phyloP scores from a whole-genome alignment of 1,140 invertebrate genomes.

The Lasioglossum baleicum region DNA sequence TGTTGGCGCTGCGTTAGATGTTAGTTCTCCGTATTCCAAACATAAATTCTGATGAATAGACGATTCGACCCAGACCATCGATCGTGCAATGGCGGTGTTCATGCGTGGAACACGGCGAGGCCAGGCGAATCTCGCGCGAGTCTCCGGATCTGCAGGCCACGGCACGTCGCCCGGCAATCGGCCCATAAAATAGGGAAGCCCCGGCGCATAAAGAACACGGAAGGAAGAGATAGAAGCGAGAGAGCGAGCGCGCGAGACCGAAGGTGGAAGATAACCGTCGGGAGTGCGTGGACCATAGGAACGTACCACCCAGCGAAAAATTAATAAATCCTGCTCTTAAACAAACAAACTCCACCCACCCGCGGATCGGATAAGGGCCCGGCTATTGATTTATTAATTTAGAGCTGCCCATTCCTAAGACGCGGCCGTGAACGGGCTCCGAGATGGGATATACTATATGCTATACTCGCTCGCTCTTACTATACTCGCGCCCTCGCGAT shows the following conservation, averaged over 20 bases:
- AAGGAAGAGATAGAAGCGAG: constrained; percentile 54
- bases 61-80: neutral
- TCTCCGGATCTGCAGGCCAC: neutral
- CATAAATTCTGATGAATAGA: neutral
- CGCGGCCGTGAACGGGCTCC: constrained; percentile 36
- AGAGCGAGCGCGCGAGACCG: constrained; percentile 34
- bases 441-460: constrained; percentile 29
- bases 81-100: neutral
- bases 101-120: neutral
- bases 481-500: constrained; percentile 61
- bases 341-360: constrained; percentile 79
- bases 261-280: constrained; percentile 48
- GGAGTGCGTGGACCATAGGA: constrained; percentile 60
- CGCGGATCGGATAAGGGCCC: constrained; percentile 77
- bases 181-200: constrained; percentile 44
- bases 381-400: constrained; percentile 80
- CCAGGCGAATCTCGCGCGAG: neutral
- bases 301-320: constrained; percentile 78
- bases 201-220: constrained; percentile 58
- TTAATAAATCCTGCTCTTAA: constrained; percentile 80
- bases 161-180: constrained; percentile 4
- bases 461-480: constrained; percentile 28
- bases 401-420: constrained; percentile 79
- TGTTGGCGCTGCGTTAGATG: too few species aligned
- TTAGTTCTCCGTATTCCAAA: too few species aligned